Evolutionary conservation across 2,888 invertebrate species (phyloP).

Genomic region (Aquatica leii): DNA sequence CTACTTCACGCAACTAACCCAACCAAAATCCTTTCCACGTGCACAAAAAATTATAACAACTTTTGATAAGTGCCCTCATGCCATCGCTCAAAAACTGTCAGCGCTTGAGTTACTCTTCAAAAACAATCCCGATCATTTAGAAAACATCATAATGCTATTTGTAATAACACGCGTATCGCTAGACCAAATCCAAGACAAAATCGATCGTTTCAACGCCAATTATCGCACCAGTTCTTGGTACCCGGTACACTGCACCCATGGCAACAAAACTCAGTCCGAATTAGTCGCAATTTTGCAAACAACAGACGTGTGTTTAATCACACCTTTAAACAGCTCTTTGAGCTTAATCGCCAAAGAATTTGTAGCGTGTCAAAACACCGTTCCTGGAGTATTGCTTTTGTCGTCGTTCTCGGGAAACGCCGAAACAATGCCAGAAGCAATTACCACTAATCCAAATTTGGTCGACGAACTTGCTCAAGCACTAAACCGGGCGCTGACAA

Average conservation of each 20-base stretch:
- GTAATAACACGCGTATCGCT: constrained; percentile 85
- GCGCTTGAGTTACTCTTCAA: neutral
- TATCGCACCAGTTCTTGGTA: too few species aligned
- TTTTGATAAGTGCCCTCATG: too few species aligned
- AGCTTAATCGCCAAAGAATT: constrained; percentile 93
- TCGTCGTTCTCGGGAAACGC: constrained; percentile 93
- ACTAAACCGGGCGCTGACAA: constrained; percentile 85
- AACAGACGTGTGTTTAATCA: constrained; percentile 85
- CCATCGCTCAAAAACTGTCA: neutral
- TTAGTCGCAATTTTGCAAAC: constrained; percentile 87
- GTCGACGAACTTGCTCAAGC: constrained; percentile 87
- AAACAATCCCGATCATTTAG: neutral
- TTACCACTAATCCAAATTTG: constrained; percentile 90
- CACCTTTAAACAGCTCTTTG: constrained; percentile 89
- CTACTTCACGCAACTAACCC: constrained; percentile 81
- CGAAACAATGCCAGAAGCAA: constrained; percentile 92
- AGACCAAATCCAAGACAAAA: constrained; percentile 89
- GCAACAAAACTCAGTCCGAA: constrained; percentile 86
- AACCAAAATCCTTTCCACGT: constrained; percentile 70
- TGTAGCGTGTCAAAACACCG: constrained; percentile 90
- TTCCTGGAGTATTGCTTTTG: constrained; percentile 83
- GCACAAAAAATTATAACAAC: constrained; percentile 86
- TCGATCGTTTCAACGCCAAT: too few species aligned
- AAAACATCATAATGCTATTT: neutral
- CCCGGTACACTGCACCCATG: constrained; percentile 88